Conservation (phyloP, 2,888 invertebrate species). For the Chesias legatella region DNA sequence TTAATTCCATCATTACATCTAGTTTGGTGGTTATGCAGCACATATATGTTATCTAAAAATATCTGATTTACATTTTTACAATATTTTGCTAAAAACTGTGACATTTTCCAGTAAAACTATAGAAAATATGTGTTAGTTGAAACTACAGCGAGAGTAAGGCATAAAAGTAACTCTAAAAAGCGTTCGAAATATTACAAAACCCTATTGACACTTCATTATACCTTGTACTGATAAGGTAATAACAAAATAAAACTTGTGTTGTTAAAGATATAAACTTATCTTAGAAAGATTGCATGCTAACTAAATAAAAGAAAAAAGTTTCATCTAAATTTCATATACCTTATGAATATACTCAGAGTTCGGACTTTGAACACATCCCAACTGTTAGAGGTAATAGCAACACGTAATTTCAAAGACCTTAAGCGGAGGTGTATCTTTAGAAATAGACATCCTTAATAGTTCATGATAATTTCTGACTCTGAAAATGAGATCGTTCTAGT, state of each 20-base stretch:
- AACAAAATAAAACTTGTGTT: conserved; percentile 5
- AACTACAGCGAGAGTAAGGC: conserved; percentile 24
- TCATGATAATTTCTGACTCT: too few species aligned
- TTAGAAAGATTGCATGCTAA: background rate
- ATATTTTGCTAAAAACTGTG: conserved; percentile 48
- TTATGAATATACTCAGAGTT: too few species aligned
- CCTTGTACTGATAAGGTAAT: background rate
- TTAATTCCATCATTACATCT: conserved; percentile 67
- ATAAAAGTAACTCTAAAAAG: conserved; percentile 1
- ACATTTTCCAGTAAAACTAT: too few species aligned
- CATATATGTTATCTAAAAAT: conserved; percentile 68
- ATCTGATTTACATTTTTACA: conserved; percentile 76
- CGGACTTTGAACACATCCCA: too few species aligned
- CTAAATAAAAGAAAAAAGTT: too few species aligned
- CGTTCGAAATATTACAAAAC: background rate
- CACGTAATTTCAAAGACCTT: too few species aligned
- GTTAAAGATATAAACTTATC: conserved; percentile 4
- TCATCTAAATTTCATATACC: too few species aligned
- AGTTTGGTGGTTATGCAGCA: conserved; percentile 67
- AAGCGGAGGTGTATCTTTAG: too few species aligned
- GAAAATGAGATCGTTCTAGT: too few species aligned
- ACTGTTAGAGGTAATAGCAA: too few species aligned
- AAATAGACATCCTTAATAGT: too few species aligned
- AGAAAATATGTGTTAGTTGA: background rate
- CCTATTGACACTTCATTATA: conserved; percentile 1